A percentile compares a stretch with the other conserved stretches of the same genome.
Evolutionary conservation across 1,140 invertebrate species (phyloP).

Genomic region (Aphis gossypii): DNA sequence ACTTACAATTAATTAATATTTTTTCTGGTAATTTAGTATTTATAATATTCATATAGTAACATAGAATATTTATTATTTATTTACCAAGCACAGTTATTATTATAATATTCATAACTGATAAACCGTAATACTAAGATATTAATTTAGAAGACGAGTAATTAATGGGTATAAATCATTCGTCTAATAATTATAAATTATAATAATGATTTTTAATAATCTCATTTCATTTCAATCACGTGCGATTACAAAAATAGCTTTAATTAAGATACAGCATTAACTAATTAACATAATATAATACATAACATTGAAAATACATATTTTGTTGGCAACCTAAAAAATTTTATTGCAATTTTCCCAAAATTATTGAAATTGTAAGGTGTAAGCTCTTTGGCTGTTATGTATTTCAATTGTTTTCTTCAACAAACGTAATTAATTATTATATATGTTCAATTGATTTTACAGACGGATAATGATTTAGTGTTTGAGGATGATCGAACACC

Average conservation of each 20-base stretch:
- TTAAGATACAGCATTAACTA: not conserved
- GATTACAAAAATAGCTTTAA: not conserved
- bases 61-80: not conserved
- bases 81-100: not conserved
- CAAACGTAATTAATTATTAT: not conserved
- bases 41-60: not conserved
- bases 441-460: not conserved
- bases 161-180: too few species aligned
- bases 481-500: constrained; percentile 17
- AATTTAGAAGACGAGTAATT: not conserved
- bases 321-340: not conserved
- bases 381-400: not conserved
- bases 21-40: not conserved
- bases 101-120: not conserved
- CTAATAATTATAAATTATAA: not conserved
- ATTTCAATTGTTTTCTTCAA: not conserved
- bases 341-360: too few species aligned
- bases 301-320: not conserved
- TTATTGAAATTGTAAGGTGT: too few species aligned
- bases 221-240: not conserved
- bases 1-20: not conserved
- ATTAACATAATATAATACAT: not conserved
- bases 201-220: not conserved
- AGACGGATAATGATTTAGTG: constrained; percentile 43
- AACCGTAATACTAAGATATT: not conserved